A percentile compares a stretch with the other conserved stretches of the same genome.
These are phyloP conservation scores for Meriones unguiculatus DNA, from an alignment of 2,113 vertebrate genomes.

Conservation along the genomic window DNA sequence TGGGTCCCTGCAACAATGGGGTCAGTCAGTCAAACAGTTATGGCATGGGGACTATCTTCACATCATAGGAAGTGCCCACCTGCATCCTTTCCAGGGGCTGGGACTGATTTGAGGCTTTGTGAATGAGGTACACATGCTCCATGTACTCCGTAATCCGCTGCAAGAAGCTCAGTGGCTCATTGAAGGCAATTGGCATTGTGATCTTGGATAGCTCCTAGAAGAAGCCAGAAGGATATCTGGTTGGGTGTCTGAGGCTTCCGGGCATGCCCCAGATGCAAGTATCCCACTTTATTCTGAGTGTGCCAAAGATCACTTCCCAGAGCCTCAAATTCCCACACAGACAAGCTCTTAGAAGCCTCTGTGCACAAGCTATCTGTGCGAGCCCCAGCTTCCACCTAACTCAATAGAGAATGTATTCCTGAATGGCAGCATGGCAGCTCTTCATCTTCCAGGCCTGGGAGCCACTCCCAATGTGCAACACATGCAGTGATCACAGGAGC, in stretches of 20 bases:
- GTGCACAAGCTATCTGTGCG: no score
- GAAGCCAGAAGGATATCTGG: not conserved
- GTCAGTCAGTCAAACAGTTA: not conserved
- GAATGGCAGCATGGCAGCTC: rapidly evolving
- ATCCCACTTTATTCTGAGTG: not conserved
- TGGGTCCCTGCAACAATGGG: rapidly evolving
- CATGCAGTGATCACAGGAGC: not conserved
- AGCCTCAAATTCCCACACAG: not conserved
- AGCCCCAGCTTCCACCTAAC: not conserved
- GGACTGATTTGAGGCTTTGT: slow-evolving; percentile 91
- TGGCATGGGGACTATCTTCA: rapidly evolving
- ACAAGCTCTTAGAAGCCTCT: not conserved
- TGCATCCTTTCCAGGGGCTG: slow-evolving; percentile 96
- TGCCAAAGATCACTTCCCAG: not conserved
- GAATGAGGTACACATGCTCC: slow-evolving; percentile 98
- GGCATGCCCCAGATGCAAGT: not conserved
- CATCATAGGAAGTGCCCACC: slow-evolving; percentile 83
- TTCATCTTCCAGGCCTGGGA: not conserved
- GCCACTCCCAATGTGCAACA: not conserved
- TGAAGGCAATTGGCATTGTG: slow-evolving; percentile 98
- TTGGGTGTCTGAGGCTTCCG: no score
- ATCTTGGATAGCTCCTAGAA: slow-evolving; percentile 97
- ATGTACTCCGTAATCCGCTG: slow-evolving; percentile 98
- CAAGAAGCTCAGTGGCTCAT: slow-evolving; percentile 98
- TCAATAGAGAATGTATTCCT: not conserved